phyloP scores from a whole-genome alignment of 2,797 vertebrate genomes.

The Lacerta agilis region DNA sequence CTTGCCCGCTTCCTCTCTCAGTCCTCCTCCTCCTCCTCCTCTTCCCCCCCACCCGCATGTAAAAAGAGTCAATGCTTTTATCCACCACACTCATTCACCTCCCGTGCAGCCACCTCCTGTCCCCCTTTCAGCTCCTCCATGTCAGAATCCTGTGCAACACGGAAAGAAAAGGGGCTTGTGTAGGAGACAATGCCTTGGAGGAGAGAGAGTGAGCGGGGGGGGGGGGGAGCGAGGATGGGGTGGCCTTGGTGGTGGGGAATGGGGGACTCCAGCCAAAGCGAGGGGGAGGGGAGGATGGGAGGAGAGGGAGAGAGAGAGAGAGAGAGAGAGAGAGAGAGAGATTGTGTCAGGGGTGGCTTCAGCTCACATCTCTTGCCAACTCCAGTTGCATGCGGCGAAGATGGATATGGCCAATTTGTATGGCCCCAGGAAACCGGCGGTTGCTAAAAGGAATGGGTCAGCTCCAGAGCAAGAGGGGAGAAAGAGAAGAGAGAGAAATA shows the following conservation, averaged over 20 bases:
- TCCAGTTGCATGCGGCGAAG: neutral
- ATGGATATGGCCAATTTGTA: slow-evolving; percentile 21
- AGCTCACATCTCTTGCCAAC: slow-evolving; percentile 1
- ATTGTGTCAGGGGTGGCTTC: neutral
- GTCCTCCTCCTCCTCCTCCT: neutral
- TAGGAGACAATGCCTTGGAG: neutral
- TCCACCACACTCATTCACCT: slow-evolving; percentile 20
- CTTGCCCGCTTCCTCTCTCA: slow-evolving; percentile 23
- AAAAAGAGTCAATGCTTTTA: slow-evolving; percentile 5
- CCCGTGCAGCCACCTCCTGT: slow-evolving; percentile 1
- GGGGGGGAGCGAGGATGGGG: neutral
- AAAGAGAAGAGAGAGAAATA: neutral
- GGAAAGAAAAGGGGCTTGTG: slow-evolving; percentile 1
- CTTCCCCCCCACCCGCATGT: neutral
- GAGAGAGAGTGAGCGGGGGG: neutral
- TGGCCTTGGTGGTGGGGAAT: neutral
- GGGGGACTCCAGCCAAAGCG: neutral
- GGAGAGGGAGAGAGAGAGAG: fast-evolving
- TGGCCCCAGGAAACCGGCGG: neutral
- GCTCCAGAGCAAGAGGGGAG: neutral
- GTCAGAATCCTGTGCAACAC: slow-evolving; percentile 1
- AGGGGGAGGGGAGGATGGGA: no score
- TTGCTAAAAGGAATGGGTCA: neutral
- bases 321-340: neutral
- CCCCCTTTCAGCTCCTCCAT: slow-evolving; percentile 24